Percentiles rank a stretch among this genome's conserved stretches.
Conservation (phyloP, 1,140 invertebrate genomes). For the Philaenus spumarius region DNA sequence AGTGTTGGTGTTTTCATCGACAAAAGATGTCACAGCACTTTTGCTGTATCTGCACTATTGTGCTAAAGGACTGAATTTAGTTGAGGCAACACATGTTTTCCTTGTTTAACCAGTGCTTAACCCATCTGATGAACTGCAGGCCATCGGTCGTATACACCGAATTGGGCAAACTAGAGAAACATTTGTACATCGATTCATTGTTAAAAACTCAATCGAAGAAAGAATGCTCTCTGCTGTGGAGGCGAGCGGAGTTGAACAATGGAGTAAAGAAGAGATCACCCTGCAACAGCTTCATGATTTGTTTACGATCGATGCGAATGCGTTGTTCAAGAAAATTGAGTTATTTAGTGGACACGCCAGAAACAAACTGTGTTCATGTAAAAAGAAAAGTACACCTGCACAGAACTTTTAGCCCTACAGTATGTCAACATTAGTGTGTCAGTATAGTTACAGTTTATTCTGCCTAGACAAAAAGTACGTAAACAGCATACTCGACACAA, state of each 20-base stretch:
- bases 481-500: no score
- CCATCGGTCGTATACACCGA: conserved; percentile 68
- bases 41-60: conserved; percentile 61
- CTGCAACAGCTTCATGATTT: conserved; percentile 23
- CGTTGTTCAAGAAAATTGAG: no score
- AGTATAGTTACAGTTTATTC: no score
- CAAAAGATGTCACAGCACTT: conserved; percentile 49
- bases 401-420: no score
- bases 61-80: conserved; percentile 70
- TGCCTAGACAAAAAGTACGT: no score
- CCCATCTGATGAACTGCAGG: conserved; percentile 65
- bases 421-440: no score
- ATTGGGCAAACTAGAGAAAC: conserved; percentile 68
- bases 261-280: conserved; percentile 25
- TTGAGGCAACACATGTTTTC: conserved; percentile 72
- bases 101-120: conserved; percentile 71
- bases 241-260: conserved; percentile 15
- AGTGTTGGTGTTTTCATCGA: conserved; percentile 62
- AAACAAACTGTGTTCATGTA: no score
- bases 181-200: conserved; percentile 59
- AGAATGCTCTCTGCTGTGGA: conserved; percentile 41
- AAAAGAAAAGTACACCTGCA: no score
- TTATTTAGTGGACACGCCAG: no score
- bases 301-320: no score
- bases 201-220: conserved; percentile 63